Evolutionary conservation across 2,888 invertebrate species (phyloP), one percentile per base, ranked within the genome.

Genomic region (Zygogramma bicolorata): DNA sequence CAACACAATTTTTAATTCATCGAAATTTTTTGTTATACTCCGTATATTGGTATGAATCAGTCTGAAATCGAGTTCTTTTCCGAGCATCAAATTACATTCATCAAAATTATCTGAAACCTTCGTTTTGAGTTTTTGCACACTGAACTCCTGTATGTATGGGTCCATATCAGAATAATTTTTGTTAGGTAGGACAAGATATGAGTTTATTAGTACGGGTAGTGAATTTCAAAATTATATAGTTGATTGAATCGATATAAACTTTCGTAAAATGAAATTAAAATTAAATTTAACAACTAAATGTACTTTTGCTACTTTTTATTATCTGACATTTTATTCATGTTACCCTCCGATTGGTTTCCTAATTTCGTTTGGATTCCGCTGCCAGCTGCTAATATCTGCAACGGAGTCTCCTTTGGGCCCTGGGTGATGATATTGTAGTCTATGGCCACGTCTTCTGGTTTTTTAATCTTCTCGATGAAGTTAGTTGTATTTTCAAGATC

Each of bases 1-100:
- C 15, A 62, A 25, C 25, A n/a, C n/a, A 13, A 40, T 53, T 46
- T 53, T 65, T 15, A 53, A 22, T 65, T 49, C 49, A 29, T 31
- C 22, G 2, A 53, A 1, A 10, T 62, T 42, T 62, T 62, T 27
- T 20, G 20, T 20, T n/a, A 22, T 10, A 29, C 58, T 31, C 6
- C 31, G 27, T 29, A 60, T 38, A 40, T 63, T 42, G 15, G 13
- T 40, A 18, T 46, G 63, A 22, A 42, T 29, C 15, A 63, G 4
- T 22, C 42, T 46, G 25, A 5, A 63, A 15, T 27, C 58, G n/a
- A n/a, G 25, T 27, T 20, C 29, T 58, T 58, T 3, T 18, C 29
- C 58, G 8, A 58, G 15, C 29, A 58, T 10, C 27, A 1, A 4
- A 29, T 58, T 29, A 6, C 58, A 58, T 58, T 8, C 58, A n/a